phyloP scores from a whole-genome alignment of 2,113 vertebrate species.

The mouse (Mus musculus) region DNA sequence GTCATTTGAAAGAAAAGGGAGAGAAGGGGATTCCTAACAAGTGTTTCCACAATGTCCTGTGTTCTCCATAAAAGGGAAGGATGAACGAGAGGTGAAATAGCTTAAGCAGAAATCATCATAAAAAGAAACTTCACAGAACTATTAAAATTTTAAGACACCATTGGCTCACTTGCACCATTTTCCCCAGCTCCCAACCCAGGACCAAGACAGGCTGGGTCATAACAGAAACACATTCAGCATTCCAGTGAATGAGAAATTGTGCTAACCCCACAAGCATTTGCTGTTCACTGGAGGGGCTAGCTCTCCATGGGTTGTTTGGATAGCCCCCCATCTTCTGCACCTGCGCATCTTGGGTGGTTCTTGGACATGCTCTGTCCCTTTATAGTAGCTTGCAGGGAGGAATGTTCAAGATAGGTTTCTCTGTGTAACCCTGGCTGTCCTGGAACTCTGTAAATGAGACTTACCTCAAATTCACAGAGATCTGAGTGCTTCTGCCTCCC shows the following conservation, averaged over 20 bases:
- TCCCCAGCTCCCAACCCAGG: constrained; percentile 63
- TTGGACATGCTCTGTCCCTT: neutral
- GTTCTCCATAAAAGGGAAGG: constrained; percentile 86
- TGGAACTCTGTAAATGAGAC: neutral
- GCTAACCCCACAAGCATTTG: neutral
- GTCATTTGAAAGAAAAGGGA: constrained; percentile 79
- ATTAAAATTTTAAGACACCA: constrained; percentile 89
- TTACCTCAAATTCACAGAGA: neutral
- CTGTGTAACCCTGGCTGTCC: neutral
- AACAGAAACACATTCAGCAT: constrained; percentile 74
- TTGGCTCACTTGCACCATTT: constrained; percentile 85
- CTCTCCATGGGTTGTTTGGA: neutral
- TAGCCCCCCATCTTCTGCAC: neutral
- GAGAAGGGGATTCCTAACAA: constrained; percentile 84
- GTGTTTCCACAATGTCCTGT: constrained; percentile 89
- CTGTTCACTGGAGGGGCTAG: neutral
- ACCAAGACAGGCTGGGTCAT: constrained; percentile 65
- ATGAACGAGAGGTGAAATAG: constrained; percentile 82
- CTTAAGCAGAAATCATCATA: constrained; percentile 88
- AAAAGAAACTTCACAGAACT: constrained; percentile 89
- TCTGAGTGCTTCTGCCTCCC: neutral
- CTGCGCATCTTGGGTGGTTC: neutral
- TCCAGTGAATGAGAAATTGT: constrained; percentile 53
- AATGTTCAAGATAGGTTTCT: neutral
- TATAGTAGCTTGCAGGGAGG: neutral